Base-by-base conservation (phyloP, 2,888 invertebrate genomes). In the Isoperla grammatica region DNA sequence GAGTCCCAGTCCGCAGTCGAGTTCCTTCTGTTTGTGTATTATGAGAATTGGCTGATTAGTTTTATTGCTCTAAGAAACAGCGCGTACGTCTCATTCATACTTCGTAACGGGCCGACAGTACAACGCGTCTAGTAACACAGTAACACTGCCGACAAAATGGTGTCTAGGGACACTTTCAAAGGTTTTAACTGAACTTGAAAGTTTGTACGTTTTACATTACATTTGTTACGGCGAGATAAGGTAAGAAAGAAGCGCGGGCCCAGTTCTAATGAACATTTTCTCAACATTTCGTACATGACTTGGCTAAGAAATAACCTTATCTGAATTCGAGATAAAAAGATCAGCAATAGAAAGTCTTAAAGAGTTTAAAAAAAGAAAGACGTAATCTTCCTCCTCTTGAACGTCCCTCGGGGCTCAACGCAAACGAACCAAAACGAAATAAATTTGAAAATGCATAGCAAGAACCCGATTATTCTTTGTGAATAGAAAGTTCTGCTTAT, bases 211-310 rank as follows among this genome's bases (percentile, higher is more conserved):
- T 39, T 4, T 53, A 11, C 39, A 17, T 39, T 37, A 19, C 39
- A 39, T 53, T 53, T 53, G 19, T 37, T 53, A 39, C 35, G 13
- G 13, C 19, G 17, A 53, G 53, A 53, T 53, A 53, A 53, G 53
- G 29, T 17, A 53, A 53, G 15, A 12, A 39, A 22, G 20, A 39
- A 37, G 53, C 37, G 39, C 13, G 39, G 12, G 53, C 11, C 20
- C 29, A 53, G 53, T 20, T 53, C 35, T 53, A 53, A 39, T 29
- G 35, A 50, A 23, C 13, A 13, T 29, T 35, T n/a, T 50, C 49
- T 29, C 22, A 50, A 15, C 15, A 23, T 50, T n/a, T 9, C 17
- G 39, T 53, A 35, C 37, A 39, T 19, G 39, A 20, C 8, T 37
- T 17, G 19, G 39, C 53, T 15, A 13, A 17, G 40, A 39, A 53